phyloP scores from a whole-genome alignment of 2,113 vertebrate genomes.

The Neodon shergylaensis region DNA sequence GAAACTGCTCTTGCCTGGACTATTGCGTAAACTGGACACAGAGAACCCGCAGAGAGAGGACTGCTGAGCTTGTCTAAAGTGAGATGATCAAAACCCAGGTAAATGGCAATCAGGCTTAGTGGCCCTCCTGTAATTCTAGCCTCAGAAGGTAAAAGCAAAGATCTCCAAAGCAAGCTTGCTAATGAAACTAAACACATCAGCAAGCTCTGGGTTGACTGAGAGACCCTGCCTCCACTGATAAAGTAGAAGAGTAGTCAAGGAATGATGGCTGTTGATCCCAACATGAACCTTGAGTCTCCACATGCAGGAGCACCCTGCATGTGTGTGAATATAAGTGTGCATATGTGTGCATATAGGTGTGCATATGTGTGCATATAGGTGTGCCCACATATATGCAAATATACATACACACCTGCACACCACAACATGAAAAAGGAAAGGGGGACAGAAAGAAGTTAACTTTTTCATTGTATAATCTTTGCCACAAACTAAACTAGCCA shows the following conservation, averaged over 20 bases:
- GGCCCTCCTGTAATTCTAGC: background rate
- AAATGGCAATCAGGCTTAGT: background rate
- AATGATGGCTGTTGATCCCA: background rate
- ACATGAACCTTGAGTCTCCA: background rate
- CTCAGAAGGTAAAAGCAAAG: background rate
- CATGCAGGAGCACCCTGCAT: background rate
- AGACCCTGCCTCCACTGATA: background rate
- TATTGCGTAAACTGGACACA: too few relatives aligned
- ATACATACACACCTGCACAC: background rate
- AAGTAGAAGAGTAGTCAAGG: background rate
- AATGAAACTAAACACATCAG: background rate
- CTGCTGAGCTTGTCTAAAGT: too few relatives aligned
- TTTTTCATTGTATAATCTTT: background rate
- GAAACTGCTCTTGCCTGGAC: too few relatives aligned
- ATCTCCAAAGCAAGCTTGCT: background rate
- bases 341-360: background rate
- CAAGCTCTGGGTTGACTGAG: background rate
- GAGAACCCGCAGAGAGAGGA: too few relatives aligned
- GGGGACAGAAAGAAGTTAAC: conserved; percentile 16
- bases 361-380: background rate
- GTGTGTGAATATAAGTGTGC: background rate
- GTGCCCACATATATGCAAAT: background rate
- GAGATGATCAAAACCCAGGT: background rate
- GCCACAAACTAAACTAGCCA: conserved; percentile 6
- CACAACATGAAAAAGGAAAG: background rate